Evolutionary conservation across 1,140 invertebrate species (phyloP).

Genomic region (Pseudachorutes palmiensis): DNA sequence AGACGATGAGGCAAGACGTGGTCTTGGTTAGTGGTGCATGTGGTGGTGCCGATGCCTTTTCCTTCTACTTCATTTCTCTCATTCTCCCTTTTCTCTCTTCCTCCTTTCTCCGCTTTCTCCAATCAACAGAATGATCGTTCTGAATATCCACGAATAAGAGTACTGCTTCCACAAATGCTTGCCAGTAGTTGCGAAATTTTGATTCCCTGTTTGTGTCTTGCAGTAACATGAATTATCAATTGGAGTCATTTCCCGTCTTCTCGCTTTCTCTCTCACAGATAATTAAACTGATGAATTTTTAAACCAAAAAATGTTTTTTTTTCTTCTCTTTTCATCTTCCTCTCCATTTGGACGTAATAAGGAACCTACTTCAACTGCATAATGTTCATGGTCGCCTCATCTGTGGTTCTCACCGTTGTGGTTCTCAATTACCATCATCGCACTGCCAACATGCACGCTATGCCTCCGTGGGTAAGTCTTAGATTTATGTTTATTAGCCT

Average conservation of each 20-base stretch:
- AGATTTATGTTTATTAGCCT: conserved; percentile 17
- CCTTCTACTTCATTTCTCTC: conserved; percentile 4
- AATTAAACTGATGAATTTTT: conserved; percentile 5
- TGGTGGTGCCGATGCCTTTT: background rate
- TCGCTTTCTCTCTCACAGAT: background rate
- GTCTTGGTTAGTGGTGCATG: background rate
- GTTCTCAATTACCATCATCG: conserved; percentile 98
- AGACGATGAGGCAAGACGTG: background rate
- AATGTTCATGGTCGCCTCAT: conserved; percentile 99
- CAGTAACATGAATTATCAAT: background rate
- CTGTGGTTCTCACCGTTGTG: conserved; percentile 93
- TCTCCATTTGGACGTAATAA: conserved; percentile 43
- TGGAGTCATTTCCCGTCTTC: background rate
- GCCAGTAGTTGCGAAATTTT: too few relatives aligned
- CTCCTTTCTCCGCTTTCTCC: background rate
- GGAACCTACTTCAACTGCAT: conserved; percentile 99
- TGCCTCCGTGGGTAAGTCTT: conserved; percentile 86
- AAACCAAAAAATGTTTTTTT: background rate
- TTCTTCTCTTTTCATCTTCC: background rate
- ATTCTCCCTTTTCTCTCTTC: background rate
- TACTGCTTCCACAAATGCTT: too few relatives aligned
- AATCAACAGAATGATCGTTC: background rate
- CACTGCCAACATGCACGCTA: conserved; percentile 90
- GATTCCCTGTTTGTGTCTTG: background rate
- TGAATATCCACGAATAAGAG: background rate